Conservation (phyloP, 2,888 invertebrate species). For the Leucoma salicis region DNA sequence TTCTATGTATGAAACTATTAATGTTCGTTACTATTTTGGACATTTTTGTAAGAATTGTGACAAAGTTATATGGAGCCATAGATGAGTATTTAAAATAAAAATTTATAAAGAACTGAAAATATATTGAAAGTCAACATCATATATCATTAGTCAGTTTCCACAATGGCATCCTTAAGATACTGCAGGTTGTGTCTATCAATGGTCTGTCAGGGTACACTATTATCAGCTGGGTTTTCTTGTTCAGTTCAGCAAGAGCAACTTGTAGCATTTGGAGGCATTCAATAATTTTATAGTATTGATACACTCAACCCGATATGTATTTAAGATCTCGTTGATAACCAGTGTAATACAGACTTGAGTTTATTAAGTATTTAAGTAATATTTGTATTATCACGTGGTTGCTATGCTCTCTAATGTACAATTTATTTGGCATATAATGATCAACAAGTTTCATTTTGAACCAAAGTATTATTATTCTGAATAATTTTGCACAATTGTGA, state of each 20-base stretch:
- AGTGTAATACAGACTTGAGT: slow-evolving; percentile 29
- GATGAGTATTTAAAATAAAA: not conserved
- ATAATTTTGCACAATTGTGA: slow-evolving; percentile 30
- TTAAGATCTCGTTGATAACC: slow-evolving; percentile 23
- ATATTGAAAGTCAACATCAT: no score
- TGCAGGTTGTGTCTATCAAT: slow-evolving; percentile 20
- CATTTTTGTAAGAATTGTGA: not conserved
- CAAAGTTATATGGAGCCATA: no score
- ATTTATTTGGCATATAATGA: slow-evolving; percentile 24
- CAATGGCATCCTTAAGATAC: no score
- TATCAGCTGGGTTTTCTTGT: slow-evolving; percentile 70
- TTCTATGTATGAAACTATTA: not conserved
- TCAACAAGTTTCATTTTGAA: slow-evolving; percentile 26
- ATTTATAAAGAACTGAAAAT: no score
- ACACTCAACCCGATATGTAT: slow-evolving; percentile 7
- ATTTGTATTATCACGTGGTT: slow-evolving; percentile 28
- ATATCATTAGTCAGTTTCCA: not conserved
- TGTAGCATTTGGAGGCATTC: slow-evolving; percentile 45
- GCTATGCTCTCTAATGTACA: slow-evolving; percentile 43
- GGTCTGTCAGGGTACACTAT: slow-evolving; percentile 29
- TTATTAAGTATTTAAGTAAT: slow-evolving; percentile 22
- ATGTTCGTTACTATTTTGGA: not conserved
- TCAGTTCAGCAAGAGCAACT: slow-evolving; percentile 64
- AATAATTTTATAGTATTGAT: slow-evolving; percentile 6
- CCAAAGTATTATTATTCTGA: slow-evolving; percentile 37